These are phyloP conservation scores for Cirrhinus molitorella DNA, from an alignment of 2,797 vertebrate genomes.

Conservation along the genomic window DNA sequence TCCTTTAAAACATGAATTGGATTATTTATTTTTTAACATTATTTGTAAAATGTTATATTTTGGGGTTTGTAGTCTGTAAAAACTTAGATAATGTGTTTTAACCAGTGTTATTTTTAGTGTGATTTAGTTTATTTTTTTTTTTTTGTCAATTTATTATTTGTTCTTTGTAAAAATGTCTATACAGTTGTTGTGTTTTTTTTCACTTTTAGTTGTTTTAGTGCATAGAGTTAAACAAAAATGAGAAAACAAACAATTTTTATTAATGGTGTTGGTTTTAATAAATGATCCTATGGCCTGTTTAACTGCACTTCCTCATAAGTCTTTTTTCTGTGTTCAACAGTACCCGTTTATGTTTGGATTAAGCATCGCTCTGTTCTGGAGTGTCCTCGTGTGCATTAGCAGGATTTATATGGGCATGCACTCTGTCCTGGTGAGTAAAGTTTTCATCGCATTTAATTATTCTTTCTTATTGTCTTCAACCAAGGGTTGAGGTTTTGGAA, in stretches of 20 bases:
- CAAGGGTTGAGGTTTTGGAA: background rate
- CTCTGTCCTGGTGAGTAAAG: constrained; percentile 91
- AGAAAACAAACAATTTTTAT: too few relatives aligned
- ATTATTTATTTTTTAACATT: too few relatives aligned
- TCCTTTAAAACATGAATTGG: background rate
- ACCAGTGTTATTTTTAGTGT: too few relatives aligned
- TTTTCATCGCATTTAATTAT: constrained; percentile 15
- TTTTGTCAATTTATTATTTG: too few relatives aligned
- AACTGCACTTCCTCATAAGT: background rate
- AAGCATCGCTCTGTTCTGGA: constrained; percentile 88
- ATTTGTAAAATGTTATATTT: background rate
- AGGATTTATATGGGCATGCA: constrained; percentile 99
- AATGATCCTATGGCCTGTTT: background rate
- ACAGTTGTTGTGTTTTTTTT: too few relatives aligned
- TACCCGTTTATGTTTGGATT: constrained; percentile 91
- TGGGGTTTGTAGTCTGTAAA: background rate
- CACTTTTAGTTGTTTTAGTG: background rate
- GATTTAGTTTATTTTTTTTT: too few relatives aligned
- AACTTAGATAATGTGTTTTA: background rate
- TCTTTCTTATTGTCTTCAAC: background rate
- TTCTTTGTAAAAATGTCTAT: too few relatives aligned
- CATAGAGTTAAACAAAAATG: too few relatives aligned
- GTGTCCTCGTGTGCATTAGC: constrained; percentile 93
- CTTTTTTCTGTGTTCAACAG: constrained; percentile 69
- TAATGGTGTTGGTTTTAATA: background rate